These are phyloP conservation scores for Syrphus vitripennis DNA, from an alignment of 2,888 invertebrate genomes.

Conservation along the genomic window DNA sequence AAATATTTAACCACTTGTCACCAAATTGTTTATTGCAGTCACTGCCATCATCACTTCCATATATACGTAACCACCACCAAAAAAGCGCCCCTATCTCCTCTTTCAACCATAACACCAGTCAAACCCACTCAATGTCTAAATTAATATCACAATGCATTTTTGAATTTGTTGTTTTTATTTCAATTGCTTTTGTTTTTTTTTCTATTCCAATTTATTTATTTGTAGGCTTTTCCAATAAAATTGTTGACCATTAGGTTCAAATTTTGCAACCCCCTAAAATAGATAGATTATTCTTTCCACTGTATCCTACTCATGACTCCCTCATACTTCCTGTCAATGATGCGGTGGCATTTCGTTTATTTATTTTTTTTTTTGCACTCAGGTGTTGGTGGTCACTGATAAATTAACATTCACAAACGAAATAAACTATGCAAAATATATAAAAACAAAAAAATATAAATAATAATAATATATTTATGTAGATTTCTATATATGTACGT, in stretches of 20 bases:
- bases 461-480: constrained; percentile 9
- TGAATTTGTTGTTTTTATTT: constrained; percentile 45
- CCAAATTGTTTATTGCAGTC: constrained; percentile 56
- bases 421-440: constrained; percentile 50
- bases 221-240: constrained; percentile 38
- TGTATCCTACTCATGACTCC: no score
- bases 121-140: constrained; percentile 65
- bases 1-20: constrained; percentile 67
- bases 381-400: constrained; percentile 64
- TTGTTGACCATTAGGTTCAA: constrained; percentile 53
- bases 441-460: background rate
- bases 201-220: constrained; percentile 66
- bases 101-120: background rate
- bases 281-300: background rate
- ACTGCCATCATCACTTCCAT: constrained; percentile 58
- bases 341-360: constrained; percentile 20
- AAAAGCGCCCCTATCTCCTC: constrained; percentile 19
- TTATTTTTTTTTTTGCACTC: constrained; percentile 22
- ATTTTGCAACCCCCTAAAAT: constrained; percentile 25
- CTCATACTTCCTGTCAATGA: constrained; percentile 20
- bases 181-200: constrained; percentile 13
- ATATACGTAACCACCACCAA: background rate
- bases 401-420: constrained; percentile 71
- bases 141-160: constrained; percentile 64
- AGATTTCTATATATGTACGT: background rate